Evolutionary conservation across 2,888 invertebrate species (phyloP).

Genomic region (Troilus luridus): DNA sequence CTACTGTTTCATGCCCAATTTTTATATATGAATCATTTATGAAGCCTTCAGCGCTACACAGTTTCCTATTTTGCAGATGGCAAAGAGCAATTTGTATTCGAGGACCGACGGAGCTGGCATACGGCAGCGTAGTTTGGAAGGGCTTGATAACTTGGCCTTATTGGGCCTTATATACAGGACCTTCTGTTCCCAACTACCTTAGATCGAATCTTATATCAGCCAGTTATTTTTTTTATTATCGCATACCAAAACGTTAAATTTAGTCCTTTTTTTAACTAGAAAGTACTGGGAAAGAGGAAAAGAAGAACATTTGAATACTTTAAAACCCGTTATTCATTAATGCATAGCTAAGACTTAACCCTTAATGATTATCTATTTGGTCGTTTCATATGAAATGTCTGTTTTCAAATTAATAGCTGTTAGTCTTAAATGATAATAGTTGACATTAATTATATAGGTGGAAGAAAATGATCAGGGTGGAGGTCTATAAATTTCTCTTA

Average conservation of each 20-base stretch:
- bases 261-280: not conserved
- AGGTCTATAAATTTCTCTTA: too few species aligned
- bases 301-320: too few species aligned
- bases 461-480: too few species aligned
- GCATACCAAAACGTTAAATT: not conserved
- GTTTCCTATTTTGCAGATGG: not conserved
- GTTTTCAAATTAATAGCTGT: too few species aligned
- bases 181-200: not conserved
- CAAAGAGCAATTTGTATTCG: not conserved
- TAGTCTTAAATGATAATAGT: too few species aligned
- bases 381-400: too few species aligned
- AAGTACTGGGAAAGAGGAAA: not conserved
- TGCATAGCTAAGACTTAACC: too few species aligned
- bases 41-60: not conserved
- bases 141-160: not conserved
- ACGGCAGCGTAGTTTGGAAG: not conserved
- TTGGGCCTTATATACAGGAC: not conserved
- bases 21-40: not conserved
- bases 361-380: too few species aligned
- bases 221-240: not conserved
- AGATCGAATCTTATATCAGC: not conserved
- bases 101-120: not conserved
- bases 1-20: not conserved
- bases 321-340: too few species aligned
- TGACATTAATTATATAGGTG: too few species aligned